Percentiles rank a stretch among this genome's conserved stretches.
phyloP scores from a whole-genome alignment of 1,140 invertebrate species.

The Acromyrmex echinatior region DNA sequence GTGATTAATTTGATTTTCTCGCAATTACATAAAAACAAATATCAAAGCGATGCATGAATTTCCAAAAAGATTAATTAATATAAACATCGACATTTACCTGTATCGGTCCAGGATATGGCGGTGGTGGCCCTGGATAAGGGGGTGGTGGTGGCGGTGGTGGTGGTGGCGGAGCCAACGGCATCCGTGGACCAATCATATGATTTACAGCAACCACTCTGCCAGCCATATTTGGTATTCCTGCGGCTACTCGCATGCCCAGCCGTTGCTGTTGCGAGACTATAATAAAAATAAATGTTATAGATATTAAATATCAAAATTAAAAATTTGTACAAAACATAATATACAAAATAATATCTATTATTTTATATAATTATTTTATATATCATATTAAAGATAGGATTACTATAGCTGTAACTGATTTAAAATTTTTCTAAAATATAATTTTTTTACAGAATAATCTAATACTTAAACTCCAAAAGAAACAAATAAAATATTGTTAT shows the following conservation, averaged over 20 bases:
- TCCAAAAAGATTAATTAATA: conserved; percentile 51
- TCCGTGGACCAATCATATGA: conserved; percentile 84
- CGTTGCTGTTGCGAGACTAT: conserved; percentile 81
- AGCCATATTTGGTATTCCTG: conserved; percentile 81
- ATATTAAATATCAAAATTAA: conserved; percentile 15
- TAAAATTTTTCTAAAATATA: background rate
- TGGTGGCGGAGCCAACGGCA: conserved; percentile 87
- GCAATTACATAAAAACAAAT: conserved; percentile 71
- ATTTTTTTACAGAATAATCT: background rate
- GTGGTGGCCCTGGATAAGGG: conserved; percentile 88
- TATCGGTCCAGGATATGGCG: conserved; percentile 84
- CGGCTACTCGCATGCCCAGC: conserved; percentile 81
- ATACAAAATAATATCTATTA: background rate
- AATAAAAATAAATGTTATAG: conserved; percentile 26
- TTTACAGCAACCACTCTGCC: conserved; percentile 84
- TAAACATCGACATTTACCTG: conserved; percentile 79
- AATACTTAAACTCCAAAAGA: background rate
- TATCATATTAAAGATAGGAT: background rate
- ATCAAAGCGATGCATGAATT: conserved; percentile 79
- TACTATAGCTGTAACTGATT: background rate
- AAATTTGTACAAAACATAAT: background rate
- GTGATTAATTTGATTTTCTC: background rate
- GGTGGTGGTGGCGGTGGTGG: conserved; percentile 90
- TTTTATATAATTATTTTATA: background rate
- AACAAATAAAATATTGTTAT: background rate